Percentiles rank a stretch among this genome's conserved stretches.
Evolutionary conservation across 30 jellyfish, hydroid and myxozoan species (phyloP).

Genomic region (Aurelia aurita complex sp. Pacific): DNA sequence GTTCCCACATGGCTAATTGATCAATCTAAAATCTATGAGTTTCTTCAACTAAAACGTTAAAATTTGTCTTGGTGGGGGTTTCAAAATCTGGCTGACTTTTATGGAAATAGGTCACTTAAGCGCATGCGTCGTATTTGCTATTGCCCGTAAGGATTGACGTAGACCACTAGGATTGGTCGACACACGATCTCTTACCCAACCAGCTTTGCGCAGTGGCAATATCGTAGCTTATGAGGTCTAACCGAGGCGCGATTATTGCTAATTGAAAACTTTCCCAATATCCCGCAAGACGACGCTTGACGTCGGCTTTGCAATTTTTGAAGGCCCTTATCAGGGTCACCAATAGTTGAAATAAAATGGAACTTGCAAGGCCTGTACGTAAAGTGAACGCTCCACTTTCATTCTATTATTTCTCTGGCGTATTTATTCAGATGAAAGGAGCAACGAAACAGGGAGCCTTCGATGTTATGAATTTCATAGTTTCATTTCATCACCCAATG

Average conservation of each 20-base stretch:
- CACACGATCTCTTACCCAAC: fast-evolving
- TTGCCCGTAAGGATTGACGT: background rate
- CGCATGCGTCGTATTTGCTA: background rate
- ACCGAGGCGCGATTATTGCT: conserved; percentile 99
- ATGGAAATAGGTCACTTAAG: no score
- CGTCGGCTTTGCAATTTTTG: conserved; percentile 97
- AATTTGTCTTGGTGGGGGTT: no score
- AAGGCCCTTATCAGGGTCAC: conserved; percentile 78
- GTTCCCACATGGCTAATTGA: no score
- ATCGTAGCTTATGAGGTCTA: conserved; percentile 96
- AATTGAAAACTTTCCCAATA: conserved; percentile 97
- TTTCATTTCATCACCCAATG: no score
- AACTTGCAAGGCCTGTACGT: background rate
- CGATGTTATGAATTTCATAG: no score
- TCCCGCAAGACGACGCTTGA: conserved; percentile 95
- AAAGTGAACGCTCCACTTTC: no score
- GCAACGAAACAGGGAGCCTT: no score
- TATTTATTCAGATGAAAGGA: no score
- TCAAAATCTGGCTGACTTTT: no score
- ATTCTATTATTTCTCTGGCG: no score
- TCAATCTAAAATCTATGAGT: no score
- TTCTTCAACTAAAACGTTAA: no score
- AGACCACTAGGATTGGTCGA: background rate
- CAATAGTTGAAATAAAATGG: background rate
- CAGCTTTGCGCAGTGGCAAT: conserved; percentile 99